Evolutionary conservation across 1,140 invertebrate genomes (phyloP).

Genomic region (Mya arenaria): DNA sequence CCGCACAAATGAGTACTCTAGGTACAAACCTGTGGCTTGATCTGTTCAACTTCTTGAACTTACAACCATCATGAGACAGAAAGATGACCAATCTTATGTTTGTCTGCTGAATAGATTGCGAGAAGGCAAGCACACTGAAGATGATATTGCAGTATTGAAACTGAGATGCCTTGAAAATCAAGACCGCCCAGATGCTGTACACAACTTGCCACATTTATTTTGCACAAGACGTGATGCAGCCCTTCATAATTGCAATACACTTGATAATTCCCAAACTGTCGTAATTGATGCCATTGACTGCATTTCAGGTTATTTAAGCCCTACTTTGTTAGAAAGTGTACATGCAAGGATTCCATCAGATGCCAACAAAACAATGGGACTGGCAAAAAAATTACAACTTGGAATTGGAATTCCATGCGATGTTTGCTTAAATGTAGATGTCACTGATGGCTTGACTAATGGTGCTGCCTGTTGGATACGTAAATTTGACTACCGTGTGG

Average conservation of each 20-base stretch:
- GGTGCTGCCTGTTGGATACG: slow-evolving; percentile 52
- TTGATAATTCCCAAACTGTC: background rate
- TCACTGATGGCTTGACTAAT: slow-evolving; percentile 49
- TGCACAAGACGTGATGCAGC: background rate
- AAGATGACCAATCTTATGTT: background rate
- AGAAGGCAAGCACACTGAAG: slow-evolving; percentile 40
- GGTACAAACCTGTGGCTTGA: slow-evolving; percentile 3
- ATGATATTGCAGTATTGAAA: background rate
- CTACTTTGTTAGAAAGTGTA: background rate
- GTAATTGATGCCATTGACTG: slow-evolving; percentile 12
- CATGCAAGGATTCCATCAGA: slow-evolving; percentile 11
- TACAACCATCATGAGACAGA: slow-evolving; percentile 17
- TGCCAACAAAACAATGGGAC: slow-evolving; percentile 40
- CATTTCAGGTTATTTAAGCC: background rate
- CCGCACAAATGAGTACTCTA: background rate
- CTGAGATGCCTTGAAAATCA: background rate
- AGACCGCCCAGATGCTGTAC: background rate
- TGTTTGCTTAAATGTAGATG: background rate
- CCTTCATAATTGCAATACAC: background rate
- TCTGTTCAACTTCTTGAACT: slow-evolving; percentile 14
- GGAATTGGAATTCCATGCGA: slow-evolving; percentile 7
- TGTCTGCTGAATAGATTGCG: slow-evolving; percentile 47
- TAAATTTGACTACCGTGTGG: slow-evolving; percentile 50
- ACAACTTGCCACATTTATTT: background rate
- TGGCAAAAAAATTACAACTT: slow-evolving; percentile 23